Conservation (phyloP, 2,797 vertebrate species). For the Coregonus ussuriensis region DNA sequence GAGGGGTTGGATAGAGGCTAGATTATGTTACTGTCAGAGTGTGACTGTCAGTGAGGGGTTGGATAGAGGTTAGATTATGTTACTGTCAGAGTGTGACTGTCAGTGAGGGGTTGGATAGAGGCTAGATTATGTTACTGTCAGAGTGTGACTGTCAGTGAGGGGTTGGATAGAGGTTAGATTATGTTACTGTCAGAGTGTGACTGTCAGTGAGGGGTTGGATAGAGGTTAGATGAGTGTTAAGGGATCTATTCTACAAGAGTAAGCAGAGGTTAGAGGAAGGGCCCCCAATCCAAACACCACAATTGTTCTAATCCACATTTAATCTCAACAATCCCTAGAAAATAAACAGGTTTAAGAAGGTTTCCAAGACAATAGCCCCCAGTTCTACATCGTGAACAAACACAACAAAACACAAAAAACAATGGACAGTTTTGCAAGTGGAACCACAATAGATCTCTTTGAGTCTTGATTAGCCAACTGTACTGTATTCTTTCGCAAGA, state of each 20-base stretch:
- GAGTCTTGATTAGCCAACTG: background rate
- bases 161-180: no score
- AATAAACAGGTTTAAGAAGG: background rate
- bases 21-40: no score
- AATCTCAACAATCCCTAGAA: conserved; percentile 12
- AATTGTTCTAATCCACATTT: conserved; percentile 18
- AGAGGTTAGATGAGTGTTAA: no score
- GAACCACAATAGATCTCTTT: background rate
- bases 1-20: no score
- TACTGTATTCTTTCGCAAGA: background rate
- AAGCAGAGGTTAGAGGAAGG: conserved; percentile 6
- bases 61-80: background rate
- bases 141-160: no score
- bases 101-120: no score
- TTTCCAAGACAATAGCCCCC: background rate
- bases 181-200: no score
- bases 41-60: background rate
- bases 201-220: no score
- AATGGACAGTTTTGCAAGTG: background rate
- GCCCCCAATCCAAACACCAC: conserved; percentile 5
- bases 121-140: no score
- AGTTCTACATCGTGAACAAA: background rate
- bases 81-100: no score
- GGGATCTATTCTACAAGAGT: conserved; percentile 5
- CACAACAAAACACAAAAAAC: background rate